Base-by-base conservation (phyloP, 2,888 invertebrate genomes). In the Clostera curtula region DNA sequence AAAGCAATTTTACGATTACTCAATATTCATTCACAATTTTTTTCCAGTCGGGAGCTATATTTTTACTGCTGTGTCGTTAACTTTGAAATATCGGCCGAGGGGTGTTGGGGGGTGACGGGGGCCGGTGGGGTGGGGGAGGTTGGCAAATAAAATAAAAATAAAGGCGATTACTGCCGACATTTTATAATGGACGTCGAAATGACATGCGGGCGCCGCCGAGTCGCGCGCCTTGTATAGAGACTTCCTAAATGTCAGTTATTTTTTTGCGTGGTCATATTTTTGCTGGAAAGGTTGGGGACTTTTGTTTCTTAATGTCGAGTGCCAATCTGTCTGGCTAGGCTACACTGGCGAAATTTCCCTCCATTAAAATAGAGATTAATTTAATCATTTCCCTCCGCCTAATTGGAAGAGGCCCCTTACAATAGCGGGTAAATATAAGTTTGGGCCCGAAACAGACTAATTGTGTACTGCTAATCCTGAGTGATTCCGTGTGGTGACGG, bases 61-160 rank as follows among this genome's bases (percentile, higher is more conserved):
- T 80, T 72, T 79, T 77, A 79, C 67, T 61, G 65, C 57, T 46
- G 57, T 65, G 76, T 80, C 82, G 82, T 82, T 82, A 80, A 80
- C 73, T 80, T 79, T 77, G 80, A 80, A 79, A 80, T 80, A 80
- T 80, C 76, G 75, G 70, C 49, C 63, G 62, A 31, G 46, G 49
- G 56, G 52, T 48, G 45, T 43, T 32, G 40, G 53, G 45, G 52
- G 58, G 48, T 48, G 49, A 40, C 40, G 32, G 39, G 38, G 38
- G 48, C 34, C 34, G 26, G 31, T 29, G 46, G 33, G 38, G 32
- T 40, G 49, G 54, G 67, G 62, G 53, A 63, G 68, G 61, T 61
- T 67, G 70, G 71, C 72, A 77, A 79, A 77, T 74, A 82, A 82
- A 82, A 79, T 79, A 80, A 80, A 80, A 80, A 77, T 76, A 77